Conservation (phyloP, 1,140 invertebrate genomes). For the Antheraea mylitta region DNA sequence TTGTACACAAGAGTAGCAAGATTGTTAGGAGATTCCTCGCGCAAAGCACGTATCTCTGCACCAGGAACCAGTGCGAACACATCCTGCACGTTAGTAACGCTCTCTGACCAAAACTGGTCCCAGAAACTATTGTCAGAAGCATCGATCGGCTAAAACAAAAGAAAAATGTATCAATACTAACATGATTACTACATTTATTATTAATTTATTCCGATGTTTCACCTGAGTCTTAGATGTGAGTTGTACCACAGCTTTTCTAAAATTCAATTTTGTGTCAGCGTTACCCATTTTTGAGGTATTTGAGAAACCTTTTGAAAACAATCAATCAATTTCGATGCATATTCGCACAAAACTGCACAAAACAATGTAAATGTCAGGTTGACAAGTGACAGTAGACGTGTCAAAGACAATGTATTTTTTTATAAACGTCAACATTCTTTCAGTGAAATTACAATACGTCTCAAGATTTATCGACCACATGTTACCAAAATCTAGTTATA, state of each 20-base stretch:
- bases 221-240: constrained; percentile 97
- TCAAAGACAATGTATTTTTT: constrained; percentile 29
- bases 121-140: constrained; percentile 96
- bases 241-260: constrained; percentile 97
- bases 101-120: constrained; percentile 99
- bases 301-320: constrained; percentile 45
- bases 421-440: neutral
- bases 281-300: constrained; percentile 90
- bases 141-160: constrained; percentile 88
- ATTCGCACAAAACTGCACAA: constrained; percentile 44
- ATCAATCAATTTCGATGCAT: constrained; percentile 56
- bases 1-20: constrained; percentile 99
- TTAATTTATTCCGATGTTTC: constrained; percentile 12
- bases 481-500: no score
- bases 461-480: no score
- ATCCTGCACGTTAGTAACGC: constrained; percentile 96
- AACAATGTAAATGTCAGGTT: constrained; percentile 35
- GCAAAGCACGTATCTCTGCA: constrained; percentile 93
- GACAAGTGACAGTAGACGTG: constrained; percentile 40
- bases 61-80: constrained; percentile 98
- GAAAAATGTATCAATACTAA: constrained; percentile 14
- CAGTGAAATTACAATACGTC: no score
- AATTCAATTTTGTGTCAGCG: constrained; percentile 97
- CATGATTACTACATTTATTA: constrained; percentile 22
- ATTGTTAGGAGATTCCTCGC: constrained; percentile 98